Conservation (phyloP, 2,888 invertebrate genomes). For the Brachypalpus laphriformis region DNA sequence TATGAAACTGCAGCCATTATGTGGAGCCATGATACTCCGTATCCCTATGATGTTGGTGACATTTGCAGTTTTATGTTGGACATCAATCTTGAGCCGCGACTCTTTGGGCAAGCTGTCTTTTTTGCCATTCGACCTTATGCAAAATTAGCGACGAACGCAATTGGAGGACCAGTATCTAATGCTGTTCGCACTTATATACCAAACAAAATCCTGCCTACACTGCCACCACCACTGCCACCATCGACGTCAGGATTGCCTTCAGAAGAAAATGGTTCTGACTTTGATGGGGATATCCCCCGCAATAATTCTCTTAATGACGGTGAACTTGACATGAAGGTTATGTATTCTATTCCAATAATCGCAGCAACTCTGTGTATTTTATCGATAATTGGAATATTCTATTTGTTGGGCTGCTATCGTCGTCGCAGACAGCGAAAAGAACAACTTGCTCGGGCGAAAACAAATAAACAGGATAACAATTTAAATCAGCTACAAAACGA, state of each 20-base stretch:
- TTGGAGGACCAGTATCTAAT: slow-evolving; percentile 84
- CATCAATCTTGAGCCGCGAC: slow-evolving; percentile 82
- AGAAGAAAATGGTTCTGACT: background rate
- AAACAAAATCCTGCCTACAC: slow-evolving; percentile 31
- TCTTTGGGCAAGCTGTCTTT: slow-evolving; percentile 84
- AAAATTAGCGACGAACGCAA: slow-evolving; percentile 78
- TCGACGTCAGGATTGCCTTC: background rate
- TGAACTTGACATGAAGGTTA: slow-evolving; percentile 52
- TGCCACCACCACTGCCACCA: background rate
- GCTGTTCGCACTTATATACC: slow-evolving; percentile 84
- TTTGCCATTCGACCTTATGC: slow-evolving; percentile 84
- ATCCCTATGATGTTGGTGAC: slow-evolving; percentile 84
- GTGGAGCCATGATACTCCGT: slow-evolving; percentile 83
- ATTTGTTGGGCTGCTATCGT: slow-evolving; percentile 57
- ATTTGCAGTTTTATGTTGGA: slow-evolving; percentile 82
- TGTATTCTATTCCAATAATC: slow-evolving; percentile 74
- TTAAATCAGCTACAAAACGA: slow-evolving; percentile 31
- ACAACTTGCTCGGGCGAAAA: background rate
- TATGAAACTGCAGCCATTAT: slow-evolving; percentile 82
- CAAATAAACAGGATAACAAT: slow-evolving; percentile 16
- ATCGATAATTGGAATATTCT: slow-evolving; percentile 62
- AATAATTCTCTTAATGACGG: slow-evolving; percentile 18
- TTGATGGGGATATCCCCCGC: background rate
- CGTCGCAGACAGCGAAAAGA: slow-evolving; percentile 79
- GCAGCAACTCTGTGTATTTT: slow-evolving; percentile 63